phyloP scores from a whole-genome alignment of 1,140 invertebrate genomes.

The Drosophila fuyamai region DNA sequence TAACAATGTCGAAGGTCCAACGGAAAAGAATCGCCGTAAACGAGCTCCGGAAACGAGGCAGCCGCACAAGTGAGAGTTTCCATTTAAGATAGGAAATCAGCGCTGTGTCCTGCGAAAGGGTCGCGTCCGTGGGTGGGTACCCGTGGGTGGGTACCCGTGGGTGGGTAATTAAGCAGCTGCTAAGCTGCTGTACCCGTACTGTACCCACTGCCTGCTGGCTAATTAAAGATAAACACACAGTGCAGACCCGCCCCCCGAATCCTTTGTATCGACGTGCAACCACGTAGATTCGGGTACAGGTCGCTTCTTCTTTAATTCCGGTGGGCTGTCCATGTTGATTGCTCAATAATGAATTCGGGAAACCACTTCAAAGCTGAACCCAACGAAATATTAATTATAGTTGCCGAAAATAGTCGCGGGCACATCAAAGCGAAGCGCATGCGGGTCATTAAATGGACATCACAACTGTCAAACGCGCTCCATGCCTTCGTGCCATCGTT shows the following conservation, averaged over 20 bases:
- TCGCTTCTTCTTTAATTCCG: slow-evolving; percentile 24
- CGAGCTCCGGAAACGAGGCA: slow-evolving; percentile 59
- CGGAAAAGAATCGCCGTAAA: slow-evolving; percentile 55
- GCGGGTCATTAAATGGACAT: slow-evolving; percentile 72
- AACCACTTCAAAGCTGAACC: slow-evolving; percentile 53
- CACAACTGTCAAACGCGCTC: slow-evolving; percentile 27
- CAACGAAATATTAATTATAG: slow-evolving; percentile 67
- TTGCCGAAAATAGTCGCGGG: slow-evolving; percentile 38
- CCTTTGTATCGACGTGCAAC: slow-evolving; percentile 5
- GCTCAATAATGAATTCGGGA: slow-evolving; percentile 43
- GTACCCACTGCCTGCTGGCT: slow-evolving; percentile 34
- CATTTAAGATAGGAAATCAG: slow-evolving; percentile 81
- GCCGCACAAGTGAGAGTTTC: slow-evolving; percentile 61
- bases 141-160: slow-evolving; percentile 51
- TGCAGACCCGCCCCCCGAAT: background rate
- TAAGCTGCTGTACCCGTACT: slow-evolving; percentile 27
- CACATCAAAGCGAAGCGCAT: slow-evolving; percentile 63
- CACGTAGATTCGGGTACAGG: background rate
- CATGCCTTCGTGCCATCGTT: slow-evolving; percentile 4
- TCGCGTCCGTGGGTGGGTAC: slow-evolving; percentile 31
- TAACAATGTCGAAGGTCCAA: slow-evolving; percentile 3
- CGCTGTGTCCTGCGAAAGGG: slow-evolving; percentile 52
- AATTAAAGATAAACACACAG: slow-evolving; percentile 75
- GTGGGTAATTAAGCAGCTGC: slow-evolving; percentile 76
- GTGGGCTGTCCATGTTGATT: slow-evolving; percentile 10